Percentiles rank a stretch among this genome's conserved stretches.
Conservation (phyloP, 2,888 invertebrate genomes). For the Therioaphis trifolii region DNA sequence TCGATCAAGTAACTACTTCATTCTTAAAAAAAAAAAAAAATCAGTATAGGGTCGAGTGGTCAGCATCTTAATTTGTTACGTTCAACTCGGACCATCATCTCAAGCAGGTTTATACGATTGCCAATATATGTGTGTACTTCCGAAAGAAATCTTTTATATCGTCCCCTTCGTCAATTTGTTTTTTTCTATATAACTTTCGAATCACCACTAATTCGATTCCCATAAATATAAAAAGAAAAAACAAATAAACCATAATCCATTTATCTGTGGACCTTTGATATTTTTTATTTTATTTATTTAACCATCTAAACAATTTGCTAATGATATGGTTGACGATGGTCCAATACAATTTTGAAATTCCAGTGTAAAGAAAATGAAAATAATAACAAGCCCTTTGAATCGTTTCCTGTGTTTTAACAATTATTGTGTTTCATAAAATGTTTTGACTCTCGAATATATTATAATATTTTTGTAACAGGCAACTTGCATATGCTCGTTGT, state of each 20-base stretch:
- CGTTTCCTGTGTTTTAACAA: background rate
- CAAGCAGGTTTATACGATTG: slow-evolving; percentile 30
- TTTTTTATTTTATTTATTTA: slow-evolving; percentile 51
- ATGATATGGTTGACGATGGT: slow-evolving; percentile 29
- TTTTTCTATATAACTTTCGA: slow-evolving; percentile 37
- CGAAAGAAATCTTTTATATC: slow-evolving; percentile 39
- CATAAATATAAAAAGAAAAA: slow-evolving; percentile 23
- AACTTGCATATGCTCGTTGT: no score
- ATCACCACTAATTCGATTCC: slow-evolving; percentile 40
- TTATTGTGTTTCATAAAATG: background rate
- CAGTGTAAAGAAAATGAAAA: background rate
- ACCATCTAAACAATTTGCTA: slow-evolving; percentile 33
- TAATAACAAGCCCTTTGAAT: background rate
- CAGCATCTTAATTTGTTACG: slow-evolving; percentile 47
- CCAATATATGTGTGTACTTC: slow-evolving; percentile 15
- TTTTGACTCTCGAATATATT: background rate
- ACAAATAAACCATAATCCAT: slow-evolving; percentile 26
- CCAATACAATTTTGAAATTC: background rate
- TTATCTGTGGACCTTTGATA: slow-evolving; percentile 43
- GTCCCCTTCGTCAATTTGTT: slow-evolving; percentile 32
- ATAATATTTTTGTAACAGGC: background rate
- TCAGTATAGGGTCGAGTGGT: slow-evolving; percentile 28
- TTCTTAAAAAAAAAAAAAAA: slow-evolving; percentile 21
- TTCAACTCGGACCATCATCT: slow-evolving; percentile 23
- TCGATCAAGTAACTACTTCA: slow-evolving; percentile 28